These are phyloP conservation scores for Crotalus tigris DNA, from an alignment of 2,113 vertebrate species.

Conservation along the genomic window DNA sequence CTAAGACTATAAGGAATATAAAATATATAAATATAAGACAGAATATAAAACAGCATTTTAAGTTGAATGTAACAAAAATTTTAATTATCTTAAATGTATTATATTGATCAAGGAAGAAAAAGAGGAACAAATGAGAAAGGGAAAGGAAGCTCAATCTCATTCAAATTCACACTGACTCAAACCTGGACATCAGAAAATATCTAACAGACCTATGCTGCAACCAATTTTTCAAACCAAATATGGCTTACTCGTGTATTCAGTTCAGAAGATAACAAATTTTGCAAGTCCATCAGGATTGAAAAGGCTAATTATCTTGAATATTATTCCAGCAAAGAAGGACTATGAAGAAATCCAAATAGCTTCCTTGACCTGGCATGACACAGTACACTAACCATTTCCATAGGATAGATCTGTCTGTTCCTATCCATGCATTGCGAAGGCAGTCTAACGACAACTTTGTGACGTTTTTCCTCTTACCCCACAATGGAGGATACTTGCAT, in stretches of 20 bases:
- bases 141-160: too few relatives aligned
- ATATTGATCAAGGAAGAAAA: background rate
- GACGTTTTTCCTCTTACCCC: background rate
- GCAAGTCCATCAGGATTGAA: background rate
- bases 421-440: background rate
- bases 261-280: background rate
- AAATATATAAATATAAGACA: too few relatives aligned
- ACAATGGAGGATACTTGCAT: background rate
- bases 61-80: background rate
- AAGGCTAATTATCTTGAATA: background rate
- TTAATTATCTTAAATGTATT: background rate
- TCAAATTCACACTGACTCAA: background rate
- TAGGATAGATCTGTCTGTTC: background rate
- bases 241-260: background rate
- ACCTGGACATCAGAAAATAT: background rate
- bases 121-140: background rate
- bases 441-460: background rate
- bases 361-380: background rate
- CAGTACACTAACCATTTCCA: background rate
- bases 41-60: background rate
- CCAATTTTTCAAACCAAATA: background rate
- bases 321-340: background rate
- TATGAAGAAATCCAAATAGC: background rate
- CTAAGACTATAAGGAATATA: background rate
- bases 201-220: background rate